Base-by-base conservation (phyloP, 2,113 vertebrate species). In the Salvelinus alpinus region DNA sequence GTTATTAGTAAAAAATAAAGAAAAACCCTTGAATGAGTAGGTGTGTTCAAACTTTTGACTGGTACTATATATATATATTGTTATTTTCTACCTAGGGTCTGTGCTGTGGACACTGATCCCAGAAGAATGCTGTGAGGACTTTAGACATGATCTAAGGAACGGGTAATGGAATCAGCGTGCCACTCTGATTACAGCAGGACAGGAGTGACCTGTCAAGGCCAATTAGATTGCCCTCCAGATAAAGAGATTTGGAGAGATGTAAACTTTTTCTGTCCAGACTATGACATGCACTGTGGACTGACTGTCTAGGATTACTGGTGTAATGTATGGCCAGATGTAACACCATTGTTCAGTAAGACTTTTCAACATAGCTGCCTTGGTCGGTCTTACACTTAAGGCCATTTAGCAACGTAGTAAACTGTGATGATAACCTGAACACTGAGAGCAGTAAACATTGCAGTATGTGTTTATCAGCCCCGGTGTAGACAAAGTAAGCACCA, bases 161-260 rank as follows among this genome's bases (percentile, higher is more conserved):
- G 31, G 0, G 18, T 20, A 20, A 8, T 68, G 5, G 31, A 27
- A 68, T 68, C 27, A 34, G 16, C 29, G 18, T 67, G 65, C 31
- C 65, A 67, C 64, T 24, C 29, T 68, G 66, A 29, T 27, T 4
- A 68, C 27, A 9, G 7, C 31, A 67, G 65, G 25, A 25, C 24
- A 27, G 25, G 38, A 44, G 29, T 70, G 72, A 83, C 72, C 69
- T 20, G 29, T 79, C 75, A 68, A 54, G 81, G 60, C 68, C 62
- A 29, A 68, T 68, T 18, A 29, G 29, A 68, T 38, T 34, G 65
- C 16, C 65, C 27, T 38, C 25, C 25, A 4, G 48, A 51, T 51
- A 38, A 68, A 4, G 29, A 20, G 24, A 66, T 67, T 67, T 38
- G 6, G 14, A 34, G 65, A 67, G 31, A 27, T 68, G 27, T 8